Evolutionary conservation across 2,888 invertebrate species (phyloP).

Genomic region (Lepeophtheirus nordmannii): DNA sequence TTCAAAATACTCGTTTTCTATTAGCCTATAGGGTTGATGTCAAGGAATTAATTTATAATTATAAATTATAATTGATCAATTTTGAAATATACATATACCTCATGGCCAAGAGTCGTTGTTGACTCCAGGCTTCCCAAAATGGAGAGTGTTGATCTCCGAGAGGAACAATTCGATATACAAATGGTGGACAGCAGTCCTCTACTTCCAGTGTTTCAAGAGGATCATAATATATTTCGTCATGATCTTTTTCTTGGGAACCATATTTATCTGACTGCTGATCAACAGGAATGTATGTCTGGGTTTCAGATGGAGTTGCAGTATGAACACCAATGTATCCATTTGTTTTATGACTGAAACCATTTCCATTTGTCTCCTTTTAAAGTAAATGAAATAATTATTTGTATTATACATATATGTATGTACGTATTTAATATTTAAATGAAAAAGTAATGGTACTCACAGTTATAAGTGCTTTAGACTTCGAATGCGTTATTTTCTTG

Average conservation of each 20-base stretch:
- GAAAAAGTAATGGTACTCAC: neutral
- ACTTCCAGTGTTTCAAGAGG: conserved; percentile 20
- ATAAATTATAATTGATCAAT: neutral
- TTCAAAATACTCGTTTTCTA: conserved; percentile 40
- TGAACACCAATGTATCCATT: neutral
- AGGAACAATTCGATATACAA: conserved; percentile 70
- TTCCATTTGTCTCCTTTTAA: neutral
- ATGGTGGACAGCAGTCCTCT: conserved; percentile 29
- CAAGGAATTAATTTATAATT: neutral
- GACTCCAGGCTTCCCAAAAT: conserved; percentile 88
- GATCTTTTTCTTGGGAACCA: neutral
- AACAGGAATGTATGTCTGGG: conserved; percentile 54
- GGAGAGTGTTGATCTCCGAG: conserved; percentile 80
- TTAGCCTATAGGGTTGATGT: neutral
- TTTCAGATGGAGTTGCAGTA: conserved; percentile 70
- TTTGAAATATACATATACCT: no score
- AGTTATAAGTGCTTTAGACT: no score
- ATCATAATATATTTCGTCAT: conserved; percentile 17
- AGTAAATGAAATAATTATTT: neutral
- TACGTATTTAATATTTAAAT: neutral
- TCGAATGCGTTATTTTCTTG: no score
- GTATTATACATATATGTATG: no score
- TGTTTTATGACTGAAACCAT: neutral
- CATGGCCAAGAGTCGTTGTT: conserved; percentile 56
- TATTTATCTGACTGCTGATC: neutral